phyloP scores from a whole-genome alignment of 2,888 invertebrate genomes.

The Seira sanloemensis region DNA sequence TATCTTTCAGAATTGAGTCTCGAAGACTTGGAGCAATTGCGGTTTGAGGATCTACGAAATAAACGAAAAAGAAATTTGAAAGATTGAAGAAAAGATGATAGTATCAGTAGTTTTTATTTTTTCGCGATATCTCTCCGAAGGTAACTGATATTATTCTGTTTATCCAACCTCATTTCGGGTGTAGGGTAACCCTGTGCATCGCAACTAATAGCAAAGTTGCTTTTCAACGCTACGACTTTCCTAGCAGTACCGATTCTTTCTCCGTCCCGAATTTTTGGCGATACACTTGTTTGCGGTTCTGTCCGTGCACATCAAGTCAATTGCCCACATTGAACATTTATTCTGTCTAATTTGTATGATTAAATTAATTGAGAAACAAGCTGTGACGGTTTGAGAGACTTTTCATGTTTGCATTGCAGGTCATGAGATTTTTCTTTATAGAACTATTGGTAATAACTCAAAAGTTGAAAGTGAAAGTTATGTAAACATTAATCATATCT shows the following conservation, averaged over 20 bases:
- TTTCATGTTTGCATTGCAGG: too few species aligned
- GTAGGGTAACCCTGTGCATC: conserved; percentile 82
- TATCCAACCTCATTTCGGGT: conserved; percentile 81
- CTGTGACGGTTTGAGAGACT: conserved; percentile 28
- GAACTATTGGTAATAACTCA: too few species aligned
- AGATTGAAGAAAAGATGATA: not conserved
- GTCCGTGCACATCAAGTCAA: not conserved
- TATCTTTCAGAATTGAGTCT: conserved; percentile 73
- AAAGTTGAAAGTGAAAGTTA: too few species aligned
- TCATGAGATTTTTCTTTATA: too few species aligned
- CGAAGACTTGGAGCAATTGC: conserved; percentile 78
- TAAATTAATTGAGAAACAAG: not conserved
- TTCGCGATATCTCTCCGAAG: too few species aligned
- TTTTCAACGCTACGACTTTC: conserved; percentile 55
- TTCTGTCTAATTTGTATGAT: too few species aligned
- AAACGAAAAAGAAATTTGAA: conserved; percentile 37
- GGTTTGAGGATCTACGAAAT: conserved; percentile 74
- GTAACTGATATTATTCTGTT: too few species aligned
- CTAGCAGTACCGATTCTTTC: conserved; percentile 74
- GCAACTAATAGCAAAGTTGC: conserved; percentile 80
- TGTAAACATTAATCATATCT: too few species aligned
- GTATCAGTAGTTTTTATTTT: not conserved
- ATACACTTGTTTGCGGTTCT: conserved; percentile 74
- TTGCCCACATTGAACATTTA: not conserved
- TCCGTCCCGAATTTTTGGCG: conserved; percentile 74